A percentile compares a stretch with the other conserved stretches of the same genome.
These are phyloP conservation scores for Mus caroli DNA, from an alignment of 2,797 vertebrate genomes.

Conservation along the genomic window DNA sequence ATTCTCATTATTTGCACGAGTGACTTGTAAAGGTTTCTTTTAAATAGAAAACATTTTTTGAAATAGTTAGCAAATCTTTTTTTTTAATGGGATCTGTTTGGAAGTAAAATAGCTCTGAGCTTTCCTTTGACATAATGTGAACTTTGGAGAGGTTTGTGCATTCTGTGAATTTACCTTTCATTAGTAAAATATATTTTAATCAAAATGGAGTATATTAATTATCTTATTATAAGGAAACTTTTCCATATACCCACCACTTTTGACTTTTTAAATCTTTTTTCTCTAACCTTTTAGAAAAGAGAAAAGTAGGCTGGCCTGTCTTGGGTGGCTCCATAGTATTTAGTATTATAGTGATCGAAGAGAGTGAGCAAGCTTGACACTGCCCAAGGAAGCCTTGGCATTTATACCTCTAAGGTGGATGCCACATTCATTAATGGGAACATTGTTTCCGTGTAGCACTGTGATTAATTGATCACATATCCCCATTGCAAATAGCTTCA, in stretches of 20 bases:
- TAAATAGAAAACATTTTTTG: constrained; percentile 78
- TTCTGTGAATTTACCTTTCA: constrained; percentile 36
- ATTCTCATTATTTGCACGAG: constrained; percentile 79
- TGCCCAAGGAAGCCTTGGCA: neutral
- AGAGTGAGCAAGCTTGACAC: neutral
- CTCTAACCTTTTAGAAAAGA: constrained; percentile 48
- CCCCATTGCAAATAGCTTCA: neutral
- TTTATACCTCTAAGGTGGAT: neutral
- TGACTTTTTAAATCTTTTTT: constrained; percentile 32
- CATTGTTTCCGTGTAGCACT: neutral
- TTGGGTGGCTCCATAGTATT: neutral
- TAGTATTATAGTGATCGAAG: neutral
- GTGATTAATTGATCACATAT: neutral
- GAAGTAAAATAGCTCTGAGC: constrained; percentile 68
- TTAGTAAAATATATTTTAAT: constrained; percentile 70
- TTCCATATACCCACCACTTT: neutral
- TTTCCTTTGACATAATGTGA: constrained; percentile 66
- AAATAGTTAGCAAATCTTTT: constrained; percentile 76
- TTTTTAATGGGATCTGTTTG: constrained; percentile 40
- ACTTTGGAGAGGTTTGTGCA: constrained; percentile 34
- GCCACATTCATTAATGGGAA: neutral
- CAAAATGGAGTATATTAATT: constrained; percentile 1
- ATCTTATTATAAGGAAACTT: constrained; percentile 8
- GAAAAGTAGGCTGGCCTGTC: constrained; percentile 15
- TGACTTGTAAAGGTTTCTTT: constrained; percentile 78